A percentile compares a stretch with the other conserved stretches of the same genome.
Evolutionary conservation across 1,140 invertebrate genomes (phyloP).

Genomic region (Cotesia vestalis): DNA sequence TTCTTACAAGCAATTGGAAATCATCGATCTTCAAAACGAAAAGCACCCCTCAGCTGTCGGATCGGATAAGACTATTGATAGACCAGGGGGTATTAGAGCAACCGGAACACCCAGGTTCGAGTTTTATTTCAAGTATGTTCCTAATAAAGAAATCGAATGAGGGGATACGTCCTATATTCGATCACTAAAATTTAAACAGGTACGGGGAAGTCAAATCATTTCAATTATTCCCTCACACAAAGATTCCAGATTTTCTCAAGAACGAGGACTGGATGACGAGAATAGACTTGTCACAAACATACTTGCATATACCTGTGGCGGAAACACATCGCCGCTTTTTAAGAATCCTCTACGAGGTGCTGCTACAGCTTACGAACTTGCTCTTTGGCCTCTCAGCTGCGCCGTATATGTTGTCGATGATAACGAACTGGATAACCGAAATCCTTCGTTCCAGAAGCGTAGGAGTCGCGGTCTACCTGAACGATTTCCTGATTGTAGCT

Average conservation of each 20-base stretch:
- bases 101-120: constrained; percentile 27
- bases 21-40: constrained; percentile 38
- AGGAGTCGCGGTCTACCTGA: constrained; percentile 43
- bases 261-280: constrained; percentile 49
- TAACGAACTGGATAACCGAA: constrained; percentile 53
- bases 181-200: constrained; percentile 46
- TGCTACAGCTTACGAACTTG: constrained; percentile 44
- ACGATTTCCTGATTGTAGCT: constrained; percentile 47
- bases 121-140: constrained; percentile 53
- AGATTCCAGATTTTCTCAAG: constrained; percentile 48
- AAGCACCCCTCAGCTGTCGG: constrained; percentile 38
- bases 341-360: constrained; percentile 44
- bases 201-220: constrained; percentile 45
- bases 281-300: constrained; percentile 50
- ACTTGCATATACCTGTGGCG: constrained; percentile 50
- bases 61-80: constrained; percentile 38
- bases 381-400: constrained; percentile 51
- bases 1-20: constrained; percentile 41
- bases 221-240: constrained; percentile 45
- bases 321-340: constrained; percentile 45
- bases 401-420: constrained; percentile 47
- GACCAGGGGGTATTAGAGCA: constrained; percentile 39
- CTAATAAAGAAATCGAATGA: constrained; percentile 41
- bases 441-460: constrained; percentile 45
- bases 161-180: constrained; percentile 46